Percentiles rank a stretch among this genome's conserved stretches.
These are phyloP conservation scores for Alitta virens DNA, from an alignment of 2,888 invertebrate species.

Conservation along the genomic window DNA sequence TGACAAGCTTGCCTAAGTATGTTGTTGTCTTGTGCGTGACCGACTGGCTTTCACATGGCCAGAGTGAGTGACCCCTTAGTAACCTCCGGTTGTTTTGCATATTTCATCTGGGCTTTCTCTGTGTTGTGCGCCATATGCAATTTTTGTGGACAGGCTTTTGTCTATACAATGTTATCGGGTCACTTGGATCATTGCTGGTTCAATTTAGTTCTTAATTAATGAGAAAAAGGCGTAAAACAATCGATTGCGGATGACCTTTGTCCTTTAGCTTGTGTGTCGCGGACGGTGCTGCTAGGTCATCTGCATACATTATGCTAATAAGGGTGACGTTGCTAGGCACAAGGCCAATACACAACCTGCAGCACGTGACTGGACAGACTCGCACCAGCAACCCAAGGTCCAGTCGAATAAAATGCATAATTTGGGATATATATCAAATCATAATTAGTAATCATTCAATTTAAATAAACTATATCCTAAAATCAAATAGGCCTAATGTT, in stretches of 20 bases:
- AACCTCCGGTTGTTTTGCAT: constrained; percentile 8
- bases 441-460: too few species aligned
- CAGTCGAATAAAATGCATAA: too few species aligned
- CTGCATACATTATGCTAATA: constrained; percentile 51
- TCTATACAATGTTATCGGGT: too few species aligned
- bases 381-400: background rate
- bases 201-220: background rate
- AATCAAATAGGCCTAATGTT: too few species aligned
- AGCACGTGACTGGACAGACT: background rate
- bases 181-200: background rate
- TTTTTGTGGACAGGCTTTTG: background rate
- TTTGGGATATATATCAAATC: too few species aligned
- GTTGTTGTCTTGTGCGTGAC: background rate
- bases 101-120: too few species aligned
- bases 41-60: constrained; percentile 17
- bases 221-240: constrained; percentile 17
- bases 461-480: too few species aligned
- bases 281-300: constrained; percentile 37
- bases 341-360: background rate
- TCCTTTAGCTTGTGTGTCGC: constrained; percentile 41
- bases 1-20: background rate
- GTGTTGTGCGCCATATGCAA: too few species aligned
- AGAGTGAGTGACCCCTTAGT: constrained; percentile 16
- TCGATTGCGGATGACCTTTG: constrained; percentile 43
- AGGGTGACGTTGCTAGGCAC: constrained; percentile 20